Evolutionary conservation across 1,140 invertebrate species (phyloP).

Genomic region (Drosophila ogumai): DNA sequence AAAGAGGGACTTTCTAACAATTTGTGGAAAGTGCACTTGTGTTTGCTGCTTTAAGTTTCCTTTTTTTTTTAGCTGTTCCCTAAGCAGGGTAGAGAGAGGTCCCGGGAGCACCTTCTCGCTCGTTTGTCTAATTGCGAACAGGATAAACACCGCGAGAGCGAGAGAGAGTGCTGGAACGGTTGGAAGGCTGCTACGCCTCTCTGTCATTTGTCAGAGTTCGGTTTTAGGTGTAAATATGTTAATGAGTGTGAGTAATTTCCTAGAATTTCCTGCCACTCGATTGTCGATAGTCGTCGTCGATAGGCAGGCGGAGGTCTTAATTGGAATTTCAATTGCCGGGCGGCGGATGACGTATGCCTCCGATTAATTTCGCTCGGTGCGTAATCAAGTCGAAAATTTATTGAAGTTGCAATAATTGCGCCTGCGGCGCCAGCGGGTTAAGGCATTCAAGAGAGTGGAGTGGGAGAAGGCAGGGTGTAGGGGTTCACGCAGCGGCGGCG

Average conservation of each 20-base stretch:
- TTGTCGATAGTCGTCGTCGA: slow-evolving; percentile 30
- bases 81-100: background rate
- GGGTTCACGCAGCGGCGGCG: slow-evolving; percentile 15
- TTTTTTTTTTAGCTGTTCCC: too few species aligned
- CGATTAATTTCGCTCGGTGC: slow-evolving; percentile 80
- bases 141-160: slow-evolving; percentile 52
- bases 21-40: too few species aligned
- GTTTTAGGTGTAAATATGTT: slow-evolving; percentile 83
- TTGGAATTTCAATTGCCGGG: slow-evolving; percentile 72
- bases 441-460: background rate
- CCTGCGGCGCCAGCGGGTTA: slow-evolving; percentile 35
- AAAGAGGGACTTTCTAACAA: too few species aligned
- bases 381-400: slow-evolving; percentile 82
- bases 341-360: slow-evolving; percentile 69
- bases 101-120: slow-evolving; percentile 13
- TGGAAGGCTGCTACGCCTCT: slow-evolving; percentile 54
- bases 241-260: slow-evolving; percentile 81
- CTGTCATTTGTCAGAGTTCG: slow-evolving; percentile 74
- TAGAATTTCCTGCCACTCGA: slow-evolving; percentile 59
- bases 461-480: background rate
- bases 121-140: slow-evolving; percentile 78
- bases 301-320: slow-evolving; percentile 54
- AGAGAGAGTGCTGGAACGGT: background rate
- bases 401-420: slow-evolving; percentile 82
- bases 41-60: too few species aligned